Base-by-base conservation (phyloP, 2,797 vertebrate genomes). In the Squalus acanthias region DNA sequence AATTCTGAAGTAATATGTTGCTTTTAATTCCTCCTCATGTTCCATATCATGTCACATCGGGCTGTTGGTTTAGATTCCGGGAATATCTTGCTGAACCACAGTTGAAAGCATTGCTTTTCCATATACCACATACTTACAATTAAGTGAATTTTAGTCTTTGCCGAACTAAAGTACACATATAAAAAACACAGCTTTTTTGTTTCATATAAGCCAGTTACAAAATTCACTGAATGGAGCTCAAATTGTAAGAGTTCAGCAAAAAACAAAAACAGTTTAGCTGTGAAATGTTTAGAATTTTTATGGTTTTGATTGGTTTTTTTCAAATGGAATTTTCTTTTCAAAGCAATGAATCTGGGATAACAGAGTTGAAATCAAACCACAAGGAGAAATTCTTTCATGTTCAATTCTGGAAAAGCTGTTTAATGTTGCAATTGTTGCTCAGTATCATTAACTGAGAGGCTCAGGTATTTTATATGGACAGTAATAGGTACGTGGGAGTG, bases 1-100 rank as follows among this genome's bases (percentile, higher is more conserved):
- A 98, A 97, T 97, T 97, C 97, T 98, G 97, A 97, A 98, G 96
- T 96, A 96, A 97, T 87, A 97, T 97, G 96, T 96, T 96, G 96
- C 97, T 97, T 97, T 96, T 93, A 96, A 97, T 96, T 63, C 29
- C n/a, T 15, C 95, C 5, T 63, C 33, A 97, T 39, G 12, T 91
- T 87, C 53, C 26, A 96, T 96, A 96, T 96, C 96, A 13, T 63
- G 96, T 97, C 96, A 96, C 96, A 97, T 97, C 22, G 70, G 96
- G 79, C 96, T 97, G 96, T 97, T 96, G 97, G 97, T 97, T 97
- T 93, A 33, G 96, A 96, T 97, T 96, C 96, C 97, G 98, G 98
- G 98, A 98, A 69, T 70, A 96, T 22, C 33, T 93, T 96, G 57
- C 85, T 97, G 98, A 98, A 97, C 97, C 33, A 65, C 60, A 92